Conservation (phyloP, 2,113 vertebrate species). For the Gyps fulvus region DNA sequence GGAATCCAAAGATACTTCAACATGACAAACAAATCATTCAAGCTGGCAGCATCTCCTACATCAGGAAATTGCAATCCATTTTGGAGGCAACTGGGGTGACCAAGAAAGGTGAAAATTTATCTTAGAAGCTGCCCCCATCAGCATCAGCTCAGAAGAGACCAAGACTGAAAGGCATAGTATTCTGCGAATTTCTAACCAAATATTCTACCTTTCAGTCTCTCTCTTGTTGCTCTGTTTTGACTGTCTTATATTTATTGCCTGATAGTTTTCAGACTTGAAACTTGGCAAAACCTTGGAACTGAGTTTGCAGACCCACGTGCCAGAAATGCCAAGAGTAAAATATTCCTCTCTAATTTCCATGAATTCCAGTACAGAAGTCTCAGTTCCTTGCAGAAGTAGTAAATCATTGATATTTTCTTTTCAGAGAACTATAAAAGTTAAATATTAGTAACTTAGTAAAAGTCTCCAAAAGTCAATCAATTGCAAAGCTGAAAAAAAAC, state of each 20-base stretch:
- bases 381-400: background rate
- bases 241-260: background rate
- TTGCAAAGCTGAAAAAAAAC: background rate
- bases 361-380: background rate
- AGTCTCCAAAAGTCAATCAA: background rate
- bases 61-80: background rate
- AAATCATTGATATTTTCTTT: background rate
- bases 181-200: background rate
- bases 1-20: background rate
- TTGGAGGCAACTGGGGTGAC: background rate
- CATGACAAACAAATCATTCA: background rate
- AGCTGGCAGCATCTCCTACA: background rate
- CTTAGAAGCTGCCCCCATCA: background rate
- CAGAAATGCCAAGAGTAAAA: slow-evolving; percentile 17
- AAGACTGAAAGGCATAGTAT: background rate
- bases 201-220: background rate
- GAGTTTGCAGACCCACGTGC: background rate
- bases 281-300: background rate
- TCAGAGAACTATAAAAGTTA: background rate
- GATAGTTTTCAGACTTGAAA: background rate
- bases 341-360: background rate
- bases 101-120: background rate
- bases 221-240: background rate
- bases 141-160: background rate
- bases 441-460: background rate